Evolutionary conservation across 2,113 vertebrate species (phyloP).

Genomic region (Centropus unirufus): DNA sequence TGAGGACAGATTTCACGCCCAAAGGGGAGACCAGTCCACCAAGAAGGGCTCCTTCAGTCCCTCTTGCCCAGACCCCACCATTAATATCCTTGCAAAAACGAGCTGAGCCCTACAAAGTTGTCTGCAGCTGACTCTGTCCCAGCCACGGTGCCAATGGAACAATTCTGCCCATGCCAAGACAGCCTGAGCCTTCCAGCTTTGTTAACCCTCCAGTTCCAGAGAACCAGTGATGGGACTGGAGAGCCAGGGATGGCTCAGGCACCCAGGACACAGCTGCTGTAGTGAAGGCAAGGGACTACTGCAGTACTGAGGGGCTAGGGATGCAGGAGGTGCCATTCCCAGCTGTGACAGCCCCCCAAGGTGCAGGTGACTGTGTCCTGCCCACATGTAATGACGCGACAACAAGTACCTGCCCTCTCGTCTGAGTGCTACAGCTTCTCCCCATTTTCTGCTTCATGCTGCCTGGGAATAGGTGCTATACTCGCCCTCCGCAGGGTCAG

Average conservation of each 20-base stretch:
- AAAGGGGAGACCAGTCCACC: not conserved
- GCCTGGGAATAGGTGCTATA: not conserved
- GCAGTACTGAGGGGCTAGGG: accelerated
- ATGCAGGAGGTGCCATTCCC: not conserved
- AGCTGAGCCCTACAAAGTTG: not conserved
- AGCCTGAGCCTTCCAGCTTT: not conserved
- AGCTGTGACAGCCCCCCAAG: not conserved
- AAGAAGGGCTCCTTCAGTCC: not conserved
- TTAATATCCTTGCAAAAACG: not conserved
- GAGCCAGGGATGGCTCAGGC: not conserved
- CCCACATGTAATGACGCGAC: not conserved
- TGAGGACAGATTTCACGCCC: not conserved
- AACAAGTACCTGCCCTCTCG: not conserved
- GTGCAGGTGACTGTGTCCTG: accelerated
- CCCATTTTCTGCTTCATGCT: not conserved
- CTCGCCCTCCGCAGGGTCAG: not conserved
- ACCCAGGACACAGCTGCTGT: not conserved
- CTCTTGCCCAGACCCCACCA: not conserved
- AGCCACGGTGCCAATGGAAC: accelerated
- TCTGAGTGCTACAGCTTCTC: not conserved
- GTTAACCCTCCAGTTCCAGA: not conserved
- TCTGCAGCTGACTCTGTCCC: not conserved
- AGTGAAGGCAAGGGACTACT: not conserved
- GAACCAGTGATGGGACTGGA: not conserved
- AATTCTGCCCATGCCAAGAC: not conserved